A percentile compares a stretch with the other conserved stretches of the same genome.
These are phyloP conservation scores for Luehdorfia chinensis DNA, from an alignment of 1,140 invertebrate genomes.

Conservation along the genomic window DNA sequence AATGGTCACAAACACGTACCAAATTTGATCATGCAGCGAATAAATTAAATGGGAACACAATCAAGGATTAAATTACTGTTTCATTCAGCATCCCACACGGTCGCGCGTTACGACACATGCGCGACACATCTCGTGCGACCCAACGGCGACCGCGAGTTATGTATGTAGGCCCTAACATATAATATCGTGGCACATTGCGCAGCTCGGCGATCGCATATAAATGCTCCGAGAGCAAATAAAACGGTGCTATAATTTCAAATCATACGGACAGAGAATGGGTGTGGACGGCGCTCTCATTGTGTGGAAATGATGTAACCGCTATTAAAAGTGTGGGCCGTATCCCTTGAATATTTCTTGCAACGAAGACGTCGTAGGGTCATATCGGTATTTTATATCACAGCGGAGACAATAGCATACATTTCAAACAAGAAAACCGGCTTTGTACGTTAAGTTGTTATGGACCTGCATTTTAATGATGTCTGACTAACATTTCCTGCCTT, in stretches of 20 bases:
- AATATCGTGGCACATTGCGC: conserved; percentile 68
- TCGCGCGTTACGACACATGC: conserved; percentile 46
- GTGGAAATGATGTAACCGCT: conserved; percentile 77
- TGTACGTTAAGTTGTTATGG: conserved; percentile 57
- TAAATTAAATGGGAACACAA: conserved; percentile 73
- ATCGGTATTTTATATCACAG: conserved; percentile 74
- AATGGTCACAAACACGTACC: conserved; percentile 58
- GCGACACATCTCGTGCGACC: conserved; percentile 48
- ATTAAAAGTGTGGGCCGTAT: conserved; percentile 76
- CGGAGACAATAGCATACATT: conserved; percentile 71
- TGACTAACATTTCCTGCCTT: conserved; percentile 22
- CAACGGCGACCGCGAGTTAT: conserved; percentile 24
- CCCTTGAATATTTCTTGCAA: conserved; percentile 75
- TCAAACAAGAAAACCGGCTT: conserved; percentile 68
- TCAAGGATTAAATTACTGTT: conserved; percentile 72
- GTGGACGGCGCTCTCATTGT: conserved; percentile 75
- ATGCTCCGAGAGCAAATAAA: conserved; percentile 74
- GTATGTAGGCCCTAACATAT: conserved; percentile 60
- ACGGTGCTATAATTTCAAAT: conserved; percentile 77
- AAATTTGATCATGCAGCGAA: conserved; percentile 67
- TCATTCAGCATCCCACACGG: conserved; percentile 67
- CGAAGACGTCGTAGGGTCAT: conserved; percentile 72
- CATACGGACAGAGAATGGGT: conserved; percentile 76
- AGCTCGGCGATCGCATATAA: conserved; percentile 68
- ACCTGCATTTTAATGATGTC: conserved; percentile 47